Conservation (phyloP, 2,888 invertebrate genomes). For the Nudaria mundana region DNA sequence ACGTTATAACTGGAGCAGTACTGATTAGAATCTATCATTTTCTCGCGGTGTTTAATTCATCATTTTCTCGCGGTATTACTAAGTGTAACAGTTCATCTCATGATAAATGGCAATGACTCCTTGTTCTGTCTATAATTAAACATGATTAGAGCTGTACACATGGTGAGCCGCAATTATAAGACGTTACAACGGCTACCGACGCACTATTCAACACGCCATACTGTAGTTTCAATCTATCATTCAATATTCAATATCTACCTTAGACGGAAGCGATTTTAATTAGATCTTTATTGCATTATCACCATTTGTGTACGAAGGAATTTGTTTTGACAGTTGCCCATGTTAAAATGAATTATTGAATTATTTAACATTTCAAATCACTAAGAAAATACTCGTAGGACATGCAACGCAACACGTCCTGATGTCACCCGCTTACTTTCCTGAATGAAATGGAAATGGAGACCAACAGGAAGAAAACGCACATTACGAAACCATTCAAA, state of each 20-base stretch:
- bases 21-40: constrained; percentile 52
- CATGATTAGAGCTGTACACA: constrained; percentile 78
- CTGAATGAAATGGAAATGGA: constrained; percentile 52
- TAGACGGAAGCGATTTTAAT: constrained; percentile 67
- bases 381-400: not conserved
- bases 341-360: not conserved
- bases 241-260: constrained; percentile 65
- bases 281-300: constrained; percentile 49
- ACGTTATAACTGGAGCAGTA: constrained; percentile 28
- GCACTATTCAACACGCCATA: constrained; percentile 63
- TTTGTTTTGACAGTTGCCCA: constrained; percentile 29
- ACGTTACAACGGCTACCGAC: constrained; percentile 71
- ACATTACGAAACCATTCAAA: constrained; percentile 74
- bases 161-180: constrained; percentile 74
- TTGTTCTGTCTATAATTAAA: constrained; percentile 72
- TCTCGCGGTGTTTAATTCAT: constrained; percentile 54
- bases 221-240: constrained; percentile 62
- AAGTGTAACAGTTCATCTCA: constrained; percentile 78
- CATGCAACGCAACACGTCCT: constrained; percentile 41
- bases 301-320: constrained; percentile 32
- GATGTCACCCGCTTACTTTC: constrained; percentile 41
- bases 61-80: constrained; percentile 60
- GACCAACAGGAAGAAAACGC: constrained; percentile 51
- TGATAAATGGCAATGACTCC: constrained; percentile 78
- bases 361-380: not conserved